These are phyloP conservation scores for Monoplex corrugatus DNA, from an alignment of 2,888 invertebrate species.

Conservation along the genomic window DNA sequence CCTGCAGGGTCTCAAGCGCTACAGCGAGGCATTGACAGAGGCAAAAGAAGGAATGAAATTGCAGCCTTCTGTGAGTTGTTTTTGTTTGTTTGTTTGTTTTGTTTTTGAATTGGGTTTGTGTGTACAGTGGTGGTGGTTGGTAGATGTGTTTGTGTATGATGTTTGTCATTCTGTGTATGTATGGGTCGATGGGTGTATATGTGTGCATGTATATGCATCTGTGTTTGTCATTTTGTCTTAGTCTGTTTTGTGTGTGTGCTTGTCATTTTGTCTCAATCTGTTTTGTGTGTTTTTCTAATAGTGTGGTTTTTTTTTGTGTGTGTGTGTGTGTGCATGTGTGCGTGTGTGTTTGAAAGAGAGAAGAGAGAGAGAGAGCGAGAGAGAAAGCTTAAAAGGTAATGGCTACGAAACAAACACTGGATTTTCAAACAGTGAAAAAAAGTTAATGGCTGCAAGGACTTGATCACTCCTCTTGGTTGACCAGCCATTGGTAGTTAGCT, in stretches of 20 bases:
- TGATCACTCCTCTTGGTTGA: too few species aligned
- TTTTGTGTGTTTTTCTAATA: not conserved
- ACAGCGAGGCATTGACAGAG: constrained; percentile 66
- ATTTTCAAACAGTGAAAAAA: too few species aligned
- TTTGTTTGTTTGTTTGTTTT: not conserved
- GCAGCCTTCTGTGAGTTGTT: constrained; percentile 66
- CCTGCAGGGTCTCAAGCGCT: constrained; percentile 68
- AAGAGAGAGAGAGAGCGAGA: too few species aligned
- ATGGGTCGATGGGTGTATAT: not conserved
- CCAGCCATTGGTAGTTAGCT: too few species aligned
- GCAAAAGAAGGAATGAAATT: constrained; percentile 66
- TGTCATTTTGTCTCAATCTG: not conserved
- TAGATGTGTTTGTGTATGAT: not conserved
- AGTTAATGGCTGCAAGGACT: too few species aligned
- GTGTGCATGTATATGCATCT: too few species aligned
- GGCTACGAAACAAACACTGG: too few species aligned
- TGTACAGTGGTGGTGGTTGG: not conserved
- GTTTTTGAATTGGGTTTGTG: not conserved
- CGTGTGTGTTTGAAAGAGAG: too few species aligned
- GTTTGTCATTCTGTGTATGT: not conserved
- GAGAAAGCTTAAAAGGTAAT: too few species aligned
- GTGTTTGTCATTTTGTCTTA: not conserved
- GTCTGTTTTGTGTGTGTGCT: not conserved
- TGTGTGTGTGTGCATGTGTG: too few species aligned
- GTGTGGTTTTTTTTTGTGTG: not conserved